Conservation (phyloP, 2,113 vertebrate species). For the Crotalus horridus region DNA sequence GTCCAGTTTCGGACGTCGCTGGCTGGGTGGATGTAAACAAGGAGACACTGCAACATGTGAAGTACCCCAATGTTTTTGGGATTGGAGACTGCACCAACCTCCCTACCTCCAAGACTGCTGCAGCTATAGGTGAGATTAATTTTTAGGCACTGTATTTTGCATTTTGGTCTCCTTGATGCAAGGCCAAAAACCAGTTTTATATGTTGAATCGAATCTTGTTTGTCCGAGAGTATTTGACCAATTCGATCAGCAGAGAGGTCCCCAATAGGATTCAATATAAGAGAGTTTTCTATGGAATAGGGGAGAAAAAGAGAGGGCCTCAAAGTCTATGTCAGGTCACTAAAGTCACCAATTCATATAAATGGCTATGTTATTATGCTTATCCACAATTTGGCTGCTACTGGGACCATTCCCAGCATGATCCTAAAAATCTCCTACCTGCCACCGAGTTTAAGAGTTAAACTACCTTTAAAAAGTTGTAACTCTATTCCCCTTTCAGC, state of each 20-base stretch:
- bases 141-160: background rate
- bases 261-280: background rate
- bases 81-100: slow-evolving; percentile 96
- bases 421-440: background rate
- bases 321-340: background rate
- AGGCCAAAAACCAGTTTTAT: background rate
- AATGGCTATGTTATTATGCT: background rate
- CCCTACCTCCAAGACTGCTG: slow-evolving; percentile 89
- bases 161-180: background rate
- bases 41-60: slow-evolving; percentile 87
- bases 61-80: slow-evolving; percentile 90
- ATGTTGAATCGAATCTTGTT: too few relatives aligned
- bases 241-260: background rate
- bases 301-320: background rate
- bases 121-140: slow-evolving; percentile 80
- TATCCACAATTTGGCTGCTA: background rate
- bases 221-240: background rate
- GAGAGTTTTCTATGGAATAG: background rate
- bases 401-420: background rate
- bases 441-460: background rate
- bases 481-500: background rate
- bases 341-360: background rate
- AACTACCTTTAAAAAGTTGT: background rate
- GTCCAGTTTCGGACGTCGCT: slow-evolving; percentile 71
- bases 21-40: slow-evolving; percentile 92